These are phyloP conservation scores for Drosophila nikananu DNA, from an alignment of 1,140 invertebrate genomes.

Conservation along the genomic window DNA sequence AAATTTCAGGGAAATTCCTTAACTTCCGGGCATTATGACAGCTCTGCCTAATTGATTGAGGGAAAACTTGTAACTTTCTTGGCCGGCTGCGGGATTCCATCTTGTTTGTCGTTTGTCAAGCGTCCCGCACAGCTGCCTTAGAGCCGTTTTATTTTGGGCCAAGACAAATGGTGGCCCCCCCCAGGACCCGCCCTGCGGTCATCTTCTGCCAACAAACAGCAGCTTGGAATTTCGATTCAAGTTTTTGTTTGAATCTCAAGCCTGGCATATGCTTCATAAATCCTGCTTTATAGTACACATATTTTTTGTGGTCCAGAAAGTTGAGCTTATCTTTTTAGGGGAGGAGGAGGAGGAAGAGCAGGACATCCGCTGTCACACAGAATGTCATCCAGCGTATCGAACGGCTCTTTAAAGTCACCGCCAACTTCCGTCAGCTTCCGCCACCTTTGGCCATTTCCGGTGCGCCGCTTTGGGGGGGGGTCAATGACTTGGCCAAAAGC, in stretches of 20 bases:
- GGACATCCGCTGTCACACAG: conserved; percentile 12
- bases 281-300: neutral
- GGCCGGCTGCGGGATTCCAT: neutral
- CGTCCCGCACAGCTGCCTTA: conserved; percentile 40
- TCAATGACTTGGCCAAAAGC: conserved; percentile 69
- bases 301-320: neutral
- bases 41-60: conserved; percentile 76
- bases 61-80: conserved; percentile 40
- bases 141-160: conserved; percentile 23
- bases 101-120: conserved; percentile 42
- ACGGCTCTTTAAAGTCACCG: conserved; percentile 26
- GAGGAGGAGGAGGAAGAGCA: neutral
- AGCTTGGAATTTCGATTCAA: neutral
- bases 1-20: too few relatives aligned
- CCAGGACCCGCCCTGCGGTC: neutral
- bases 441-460: neutral
- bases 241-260: neutral
- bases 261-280: neutral
- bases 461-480: conserved; percentile 40
- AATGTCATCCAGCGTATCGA: conserved; percentile 18
- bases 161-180: conserved; percentile 67
- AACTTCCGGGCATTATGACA: conserved; percentile 56
- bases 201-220: neutral
- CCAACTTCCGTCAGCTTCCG: conserved; percentile 23
- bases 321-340: conserved; percentile 11